These are phyloP conservation scores for Paedocypris micromegethes DNA, from an alignment of 2,797 vertebrate species.

Conservation along the genomic window DNA sequence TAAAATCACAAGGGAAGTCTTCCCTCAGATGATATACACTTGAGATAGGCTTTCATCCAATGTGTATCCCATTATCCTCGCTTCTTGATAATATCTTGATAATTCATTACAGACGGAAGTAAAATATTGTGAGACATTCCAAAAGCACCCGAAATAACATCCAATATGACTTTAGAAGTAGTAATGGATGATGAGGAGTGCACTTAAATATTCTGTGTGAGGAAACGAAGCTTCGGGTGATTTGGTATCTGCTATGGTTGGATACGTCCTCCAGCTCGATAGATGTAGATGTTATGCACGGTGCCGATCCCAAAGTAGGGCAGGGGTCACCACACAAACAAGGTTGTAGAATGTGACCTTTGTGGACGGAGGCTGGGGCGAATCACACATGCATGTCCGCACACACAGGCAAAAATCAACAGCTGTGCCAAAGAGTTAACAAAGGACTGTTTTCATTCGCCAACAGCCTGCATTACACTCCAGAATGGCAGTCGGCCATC, in stretches of 20 bases:
- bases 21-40: too few relatives aligned
- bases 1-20: neutral
- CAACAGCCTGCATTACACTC: conserved; percentile 19
- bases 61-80: too few relatives aligned
- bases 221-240: neutral
- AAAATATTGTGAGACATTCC: neutral
- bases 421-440: conserved; percentile 31
- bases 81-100: too few relatives aligned
- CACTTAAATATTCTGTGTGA: conserved; percentile 8
- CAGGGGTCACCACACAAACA: conserved; percentile 60
- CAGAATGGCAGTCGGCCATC: conserved; percentile 32
- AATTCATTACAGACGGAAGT: too few relatives aligned
- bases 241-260: conserved; percentile 11
- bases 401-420: conserved; percentile 13
- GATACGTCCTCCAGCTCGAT: neutral
- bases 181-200: neutral
- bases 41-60: too few relatives aligned
- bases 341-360: conserved; percentile 20
- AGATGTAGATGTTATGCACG: conserved; percentile 4
- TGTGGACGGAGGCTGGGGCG: conserved; percentile 5
- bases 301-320: conserved; percentile 52
- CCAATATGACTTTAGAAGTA: neutral
- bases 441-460: conserved; percentile 40
- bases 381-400: conserved; percentile 11
- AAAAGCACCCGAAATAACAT: neutral